These are phyloP conservation scores for Drosophila sturtevanti DNA, from an alignment of 1,140 invertebrate species.

Conservation along the genomic window DNA sequence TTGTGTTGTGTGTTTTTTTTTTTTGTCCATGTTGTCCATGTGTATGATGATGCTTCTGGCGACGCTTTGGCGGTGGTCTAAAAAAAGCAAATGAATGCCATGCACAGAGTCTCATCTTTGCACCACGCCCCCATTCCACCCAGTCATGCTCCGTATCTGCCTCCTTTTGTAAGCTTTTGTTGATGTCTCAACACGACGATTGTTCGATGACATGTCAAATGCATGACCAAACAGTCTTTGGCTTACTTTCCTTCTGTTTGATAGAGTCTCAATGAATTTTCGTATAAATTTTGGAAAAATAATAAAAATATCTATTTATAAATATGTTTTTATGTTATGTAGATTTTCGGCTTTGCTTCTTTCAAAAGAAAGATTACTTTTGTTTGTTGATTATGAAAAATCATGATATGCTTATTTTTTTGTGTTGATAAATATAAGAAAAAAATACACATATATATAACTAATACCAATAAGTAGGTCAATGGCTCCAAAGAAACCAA, in stretches of 20 bases:
- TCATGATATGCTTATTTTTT: neutral
- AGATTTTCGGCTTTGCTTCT: neutral
- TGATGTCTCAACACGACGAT: neutral
- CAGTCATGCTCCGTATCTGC: neutral
- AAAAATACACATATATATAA: neutral
- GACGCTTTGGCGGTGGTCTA: slow-evolving; percentile 65
- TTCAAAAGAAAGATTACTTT: slow-evolving; percentile 3
- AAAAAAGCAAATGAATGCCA: slow-evolving; percentile 60
- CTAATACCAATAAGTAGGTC: neutral
- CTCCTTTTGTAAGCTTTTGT: slow-evolving; percentile 44
- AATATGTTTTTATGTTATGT: neutral
- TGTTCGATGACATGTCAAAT: slow-evolving; percentile 69
- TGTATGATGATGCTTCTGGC: slow-evolving; percentile 69
- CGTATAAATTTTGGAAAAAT: slow-evolving; percentile 29
- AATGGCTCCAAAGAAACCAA: neutral
- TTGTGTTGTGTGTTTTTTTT: slow-evolving; percentile 23
- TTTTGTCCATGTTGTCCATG: slow-evolving; percentile 19
- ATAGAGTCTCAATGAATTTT: slow-evolving; percentile 59
- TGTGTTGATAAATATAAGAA: slow-evolving; percentile 8
- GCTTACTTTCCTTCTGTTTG: slow-evolving; percentile 38
- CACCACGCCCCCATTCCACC: neutral
- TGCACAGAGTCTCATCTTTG: slow-evolving; percentile 40
- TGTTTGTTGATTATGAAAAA: neutral
- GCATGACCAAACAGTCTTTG: slow-evolving; percentile 55
- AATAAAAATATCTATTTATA: slow-evolving; percentile 20